A percentile compares a stretch with the other conserved stretches of the same genome.
Conservation (phyloP, 2,113 vertebrate species). For the Jaculus jaculus region DNA sequence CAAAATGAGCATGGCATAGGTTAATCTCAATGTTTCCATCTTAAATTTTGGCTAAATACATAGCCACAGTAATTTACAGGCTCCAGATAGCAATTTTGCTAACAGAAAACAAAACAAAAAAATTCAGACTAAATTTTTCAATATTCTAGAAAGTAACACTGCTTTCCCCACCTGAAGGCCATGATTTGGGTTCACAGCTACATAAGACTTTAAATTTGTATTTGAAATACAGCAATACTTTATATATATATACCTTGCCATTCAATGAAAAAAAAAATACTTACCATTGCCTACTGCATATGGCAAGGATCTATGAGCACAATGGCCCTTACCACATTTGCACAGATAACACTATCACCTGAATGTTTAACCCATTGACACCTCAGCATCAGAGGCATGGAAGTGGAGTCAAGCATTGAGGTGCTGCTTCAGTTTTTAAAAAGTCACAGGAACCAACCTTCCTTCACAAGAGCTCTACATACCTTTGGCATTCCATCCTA, state of each 20-base stretch:
- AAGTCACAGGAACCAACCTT: not conserved
- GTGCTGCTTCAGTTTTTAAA: not conserved
- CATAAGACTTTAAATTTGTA: not conserved
- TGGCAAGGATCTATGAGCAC: not conserved
- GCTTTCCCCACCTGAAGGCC: not conserved
- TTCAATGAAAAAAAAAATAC: not conserved
- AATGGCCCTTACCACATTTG: not conserved
- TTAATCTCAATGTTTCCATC: constrained; percentile 50
- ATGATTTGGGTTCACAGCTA: not conserved
- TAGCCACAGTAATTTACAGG: not conserved
- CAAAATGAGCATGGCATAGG: constrained; percentile 57
- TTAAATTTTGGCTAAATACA: constrained; percentile 40
- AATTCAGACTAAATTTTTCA: constrained; percentile 15
- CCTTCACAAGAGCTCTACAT: accelerated
- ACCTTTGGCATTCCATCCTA: not conserved
- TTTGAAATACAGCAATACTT: constrained; percentile 32
- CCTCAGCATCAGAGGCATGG: constrained; percentile 35
- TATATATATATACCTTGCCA: not conserved
- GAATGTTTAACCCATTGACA: not conserved
- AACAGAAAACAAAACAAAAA: constrained; percentile 74
- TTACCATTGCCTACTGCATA: not conserved
- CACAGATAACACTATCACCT: not conserved
- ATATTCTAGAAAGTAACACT: not conserved
- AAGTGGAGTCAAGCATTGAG: not conserved
- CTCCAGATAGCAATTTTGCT: constrained; percentile 61